Percentiles rank a stretch among this genome's conserved stretches.
Evolutionary conservation across 2,113 vertebrate species (phyloP).

Genomic region (Xenopus borealis): DNA sequence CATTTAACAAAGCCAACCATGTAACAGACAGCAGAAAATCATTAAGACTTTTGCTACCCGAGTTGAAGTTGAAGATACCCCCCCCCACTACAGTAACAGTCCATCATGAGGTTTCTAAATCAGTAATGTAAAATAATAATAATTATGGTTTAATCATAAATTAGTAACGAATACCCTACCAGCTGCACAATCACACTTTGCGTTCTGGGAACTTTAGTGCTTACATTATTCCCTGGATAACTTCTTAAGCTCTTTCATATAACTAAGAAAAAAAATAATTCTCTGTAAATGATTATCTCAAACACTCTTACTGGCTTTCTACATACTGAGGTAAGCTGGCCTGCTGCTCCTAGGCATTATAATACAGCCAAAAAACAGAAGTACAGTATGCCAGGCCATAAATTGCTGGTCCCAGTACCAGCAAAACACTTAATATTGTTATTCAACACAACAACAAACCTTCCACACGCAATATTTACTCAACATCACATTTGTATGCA

Average conservation of each 20-base stretch:
- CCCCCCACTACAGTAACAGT: neutral
- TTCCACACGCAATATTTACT: slow-evolving; percentile 44
- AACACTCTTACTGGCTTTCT: slow-evolving; percentile 46
- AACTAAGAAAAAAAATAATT: neutral
- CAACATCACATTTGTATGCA: slow-evolving; percentile 60
- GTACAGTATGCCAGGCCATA: neutral
- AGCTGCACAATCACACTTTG: neutral
- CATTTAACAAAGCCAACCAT: slow-evolving; percentile 1
- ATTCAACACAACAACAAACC: slow-evolving; percentile 14
- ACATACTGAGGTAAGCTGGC: slow-evolving; percentile 38
- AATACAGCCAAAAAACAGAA: slow-evolving; percentile 1
- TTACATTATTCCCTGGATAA: slow-evolving; percentile 44
- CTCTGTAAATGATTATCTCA: slow-evolving; percentile 47
- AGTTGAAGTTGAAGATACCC: neutral
- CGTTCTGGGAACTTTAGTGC: slow-evolving; percentile 23
- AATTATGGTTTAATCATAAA: neutral
- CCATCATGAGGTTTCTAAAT: neutral
- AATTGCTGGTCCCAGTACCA: neutral
- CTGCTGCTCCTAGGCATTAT: slow-evolving; percentile 3
- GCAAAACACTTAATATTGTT: neutral
- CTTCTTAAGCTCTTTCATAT: neutral
- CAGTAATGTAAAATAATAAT: neutral
- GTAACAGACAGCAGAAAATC: slow-evolving; percentile 8
- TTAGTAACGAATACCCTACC: neutral
- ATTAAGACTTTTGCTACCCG: slow-evolving; percentile 4